phyloP scores from a whole-genome alignment of 2,888 invertebrate species.

The Hetaerina titia region DNA sequence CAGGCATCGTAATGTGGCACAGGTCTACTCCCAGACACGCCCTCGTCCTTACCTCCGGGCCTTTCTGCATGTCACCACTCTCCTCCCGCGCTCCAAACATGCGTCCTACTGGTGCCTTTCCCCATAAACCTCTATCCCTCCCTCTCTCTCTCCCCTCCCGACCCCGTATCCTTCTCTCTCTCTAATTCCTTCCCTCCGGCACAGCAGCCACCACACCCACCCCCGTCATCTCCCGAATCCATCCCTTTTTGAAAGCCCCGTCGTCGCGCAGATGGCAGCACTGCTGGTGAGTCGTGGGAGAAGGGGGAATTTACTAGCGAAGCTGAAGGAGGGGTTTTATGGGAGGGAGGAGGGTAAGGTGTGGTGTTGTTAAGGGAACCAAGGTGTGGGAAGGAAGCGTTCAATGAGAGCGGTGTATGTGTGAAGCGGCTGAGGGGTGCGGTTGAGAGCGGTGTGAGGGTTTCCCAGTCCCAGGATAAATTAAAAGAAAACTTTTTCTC shows the following conservation, averaged over 20 bases:
- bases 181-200: constrained; percentile 10
- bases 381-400: not conserved
- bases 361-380: too few species aligned
- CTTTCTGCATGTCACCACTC: not conserved
- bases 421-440: not conserved
- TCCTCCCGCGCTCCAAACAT: not conserved
- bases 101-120: too few species aligned
- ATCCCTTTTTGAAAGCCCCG: not conserved
- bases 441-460: not conserved
- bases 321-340: not conserved
- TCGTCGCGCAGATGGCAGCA: not conserved
- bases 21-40: not conserved
- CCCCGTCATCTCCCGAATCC: not conserved
- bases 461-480: not conserved
- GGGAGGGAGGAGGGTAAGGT: not conserved
- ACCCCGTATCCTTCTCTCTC: not conserved
- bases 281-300: not conserved
- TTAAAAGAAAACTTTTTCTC: not conserved
- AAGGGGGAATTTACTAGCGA: too few species aligned
- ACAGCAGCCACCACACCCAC: not conserved
- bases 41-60: not conserved
- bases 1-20: too few species aligned
- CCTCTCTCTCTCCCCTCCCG: not conserved
- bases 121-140: not conserved
- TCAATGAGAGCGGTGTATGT: not conserved